phyloP scores from a whole-genome alignment of 2,888 invertebrate genomes.

The Agapetus fuscipes region DNA sequence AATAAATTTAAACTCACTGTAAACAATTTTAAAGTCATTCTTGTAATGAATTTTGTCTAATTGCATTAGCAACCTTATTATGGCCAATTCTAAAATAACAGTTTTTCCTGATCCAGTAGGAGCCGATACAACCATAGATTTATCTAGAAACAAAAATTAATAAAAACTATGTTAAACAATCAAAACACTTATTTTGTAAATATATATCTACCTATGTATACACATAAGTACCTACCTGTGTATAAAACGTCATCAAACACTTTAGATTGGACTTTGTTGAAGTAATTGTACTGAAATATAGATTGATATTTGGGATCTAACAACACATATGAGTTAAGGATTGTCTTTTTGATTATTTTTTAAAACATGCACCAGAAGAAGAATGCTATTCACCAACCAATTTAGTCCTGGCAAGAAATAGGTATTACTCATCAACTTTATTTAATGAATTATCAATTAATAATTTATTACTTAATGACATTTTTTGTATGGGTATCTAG shows the following conservation, averaged over 20 bases:
- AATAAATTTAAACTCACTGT: constrained; percentile 49
- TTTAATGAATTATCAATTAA: no score
- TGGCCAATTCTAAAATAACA: constrained; percentile 71
- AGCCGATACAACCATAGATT: constrained; percentile 63
- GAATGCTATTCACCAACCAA: no score
- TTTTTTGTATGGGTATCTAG: no score
- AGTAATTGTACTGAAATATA: constrained; percentile 52
- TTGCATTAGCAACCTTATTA: constrained; percentile 53
- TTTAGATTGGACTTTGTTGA: constrained; percentile 64
- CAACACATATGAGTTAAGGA: no score
- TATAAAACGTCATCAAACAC: constrained; percentile 59
- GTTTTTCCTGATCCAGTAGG: constrained; percentile 82
- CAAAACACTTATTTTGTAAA: background rate
- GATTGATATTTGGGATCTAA: constrained; percentile 44
- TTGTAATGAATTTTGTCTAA: constrained; percentile 33
- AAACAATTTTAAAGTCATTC: constrained; percentile 58
- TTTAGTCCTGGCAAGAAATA: no score
- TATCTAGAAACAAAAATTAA: constrained; percentile 41
- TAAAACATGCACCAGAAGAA: no score
- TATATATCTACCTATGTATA: background rate
- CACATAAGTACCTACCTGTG: constrained; percentile 39
- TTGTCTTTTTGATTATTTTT: no score
- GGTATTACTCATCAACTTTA: no score
- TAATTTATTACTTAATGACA: no score
- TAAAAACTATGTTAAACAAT: constrained; percentile 11